These are phyloP conservation scores for Dryadula phaetusa DNA, from an alignment of 2,888 invertebrate genomes.

Conservation along the genomic window DNA sequence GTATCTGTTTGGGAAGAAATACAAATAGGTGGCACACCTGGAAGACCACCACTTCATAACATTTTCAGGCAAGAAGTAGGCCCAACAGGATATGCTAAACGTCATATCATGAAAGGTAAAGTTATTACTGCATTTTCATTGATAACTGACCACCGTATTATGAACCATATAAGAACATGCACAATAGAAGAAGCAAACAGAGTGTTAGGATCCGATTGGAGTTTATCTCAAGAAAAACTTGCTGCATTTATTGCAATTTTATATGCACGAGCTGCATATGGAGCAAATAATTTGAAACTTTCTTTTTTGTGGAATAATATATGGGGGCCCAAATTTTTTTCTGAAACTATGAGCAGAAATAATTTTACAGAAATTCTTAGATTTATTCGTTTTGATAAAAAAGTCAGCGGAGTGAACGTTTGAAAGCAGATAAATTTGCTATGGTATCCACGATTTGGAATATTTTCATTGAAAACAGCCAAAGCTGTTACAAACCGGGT, in stretches of 20 bases:
- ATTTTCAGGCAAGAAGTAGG: no score
- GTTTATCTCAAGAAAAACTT: no score
- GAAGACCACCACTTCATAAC: no score
- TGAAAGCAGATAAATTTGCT: conserved; percentile 36
- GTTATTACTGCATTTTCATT: neutral
- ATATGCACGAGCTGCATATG: conserved; percentile 21
- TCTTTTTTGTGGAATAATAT: neutral
- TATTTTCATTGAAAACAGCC: conserved; percentile 46
- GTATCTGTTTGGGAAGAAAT: no score
- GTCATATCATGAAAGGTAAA: neutral
- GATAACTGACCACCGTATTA: neutral
- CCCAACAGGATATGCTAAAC: neutral
- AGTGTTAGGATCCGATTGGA: no score
- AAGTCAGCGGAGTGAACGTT: neutral
- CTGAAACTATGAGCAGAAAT: no score
- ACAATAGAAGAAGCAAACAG: neutral
- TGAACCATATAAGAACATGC: neutral
- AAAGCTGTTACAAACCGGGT: conserved; percentile 49
- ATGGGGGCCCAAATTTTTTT: neutral
- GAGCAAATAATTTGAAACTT: conserved; percentile 12
- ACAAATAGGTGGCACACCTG: no score
- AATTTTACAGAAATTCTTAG: no score
- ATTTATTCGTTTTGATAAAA: neutral
- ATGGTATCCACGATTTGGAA: conserved; percentile 49
- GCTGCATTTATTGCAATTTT: conserved; percentile 1